Evolutionary conservation across 1,140 invertebrate genomes (phyloP).

Genomic region (Ceratina australensis): DNA sequence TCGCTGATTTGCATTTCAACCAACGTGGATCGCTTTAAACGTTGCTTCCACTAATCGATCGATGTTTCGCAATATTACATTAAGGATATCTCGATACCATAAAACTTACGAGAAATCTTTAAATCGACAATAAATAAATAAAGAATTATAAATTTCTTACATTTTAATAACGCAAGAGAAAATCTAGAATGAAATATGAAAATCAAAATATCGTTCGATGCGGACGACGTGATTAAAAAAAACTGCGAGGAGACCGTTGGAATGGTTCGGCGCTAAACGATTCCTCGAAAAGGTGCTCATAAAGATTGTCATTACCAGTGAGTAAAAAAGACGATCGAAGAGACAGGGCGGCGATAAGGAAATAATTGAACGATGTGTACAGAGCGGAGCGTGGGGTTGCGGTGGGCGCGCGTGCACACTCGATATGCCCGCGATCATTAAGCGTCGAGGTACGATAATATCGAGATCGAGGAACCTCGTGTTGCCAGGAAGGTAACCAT

Average conservation of each 20-base stretch:
- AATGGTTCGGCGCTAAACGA: neutral
- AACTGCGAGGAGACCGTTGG: too few species aligned
- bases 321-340: neutral
- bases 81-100: too few species aligned
- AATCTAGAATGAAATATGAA: too few species aligned
- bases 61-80: neutral
- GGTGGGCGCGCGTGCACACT: neutral
- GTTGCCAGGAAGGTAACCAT: slow-evolving; percentile 13
- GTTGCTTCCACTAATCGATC: neutral
- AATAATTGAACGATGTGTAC: slow-evolving; percentile 32
- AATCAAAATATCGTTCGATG: too few species aligned
- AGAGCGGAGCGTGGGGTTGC: neutral
- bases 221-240: too few species aligned
- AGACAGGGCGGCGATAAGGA: slow-evolving; percentile 5
- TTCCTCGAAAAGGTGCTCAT: neutral
- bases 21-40: neutral
- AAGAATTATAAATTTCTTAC: too few species aligned
- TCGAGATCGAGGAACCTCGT: slow-evolving; percentile 21
- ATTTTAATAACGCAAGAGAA: too few species aligned
- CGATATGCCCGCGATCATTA: slow-evolving; percentile 21
- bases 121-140: too few species aligned
- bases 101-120: too few species aligned
- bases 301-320: neutral
- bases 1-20: neutral
- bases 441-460: slow-evolving; percentile 30